Conservation (phyloP, 2,113 vertebrate species). For the Taurulus bubalis region DNA sequence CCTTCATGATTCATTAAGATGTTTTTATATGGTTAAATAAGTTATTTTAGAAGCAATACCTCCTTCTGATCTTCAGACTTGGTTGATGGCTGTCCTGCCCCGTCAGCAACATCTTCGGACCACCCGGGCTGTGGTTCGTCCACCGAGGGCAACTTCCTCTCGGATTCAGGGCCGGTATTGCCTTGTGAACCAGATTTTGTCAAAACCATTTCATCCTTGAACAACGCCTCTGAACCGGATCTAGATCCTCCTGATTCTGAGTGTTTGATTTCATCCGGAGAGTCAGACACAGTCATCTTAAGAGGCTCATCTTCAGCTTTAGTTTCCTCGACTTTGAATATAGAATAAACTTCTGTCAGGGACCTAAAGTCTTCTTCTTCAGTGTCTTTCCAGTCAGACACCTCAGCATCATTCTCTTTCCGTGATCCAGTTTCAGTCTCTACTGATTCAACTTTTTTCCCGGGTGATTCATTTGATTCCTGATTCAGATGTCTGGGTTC, state of each 20-base stretch:
- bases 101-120: conserved; percentile 10
- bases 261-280: conserved; percentile 12
- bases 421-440: neutral
- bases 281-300: neutral
- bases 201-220: neutral
- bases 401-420: neutral
- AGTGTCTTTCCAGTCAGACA: neutral
- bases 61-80: conserved; percentile 12
- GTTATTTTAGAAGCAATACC: conserved; percentile 46
- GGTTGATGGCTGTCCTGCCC: neutral
- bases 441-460: neutral
- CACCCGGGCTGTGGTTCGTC: conserved; percentile 2
- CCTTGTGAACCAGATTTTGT: conserved; percentile 7
- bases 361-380: conserved; percentile 3
- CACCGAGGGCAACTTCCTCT: neutral
- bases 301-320: conserved; percentile 7
- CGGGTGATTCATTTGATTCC: neutral
- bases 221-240: conserved; percentile 8
- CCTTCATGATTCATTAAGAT: neutral
- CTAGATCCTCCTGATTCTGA: neutral
- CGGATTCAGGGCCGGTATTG: neutral
- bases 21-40: neutral
- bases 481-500: neutral
- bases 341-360: neutral
- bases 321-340: neutral